Base-by-base conservation (phyloP, 2,113 vertebrate species). In the Ailuropoda melanoleuca region DNA sequence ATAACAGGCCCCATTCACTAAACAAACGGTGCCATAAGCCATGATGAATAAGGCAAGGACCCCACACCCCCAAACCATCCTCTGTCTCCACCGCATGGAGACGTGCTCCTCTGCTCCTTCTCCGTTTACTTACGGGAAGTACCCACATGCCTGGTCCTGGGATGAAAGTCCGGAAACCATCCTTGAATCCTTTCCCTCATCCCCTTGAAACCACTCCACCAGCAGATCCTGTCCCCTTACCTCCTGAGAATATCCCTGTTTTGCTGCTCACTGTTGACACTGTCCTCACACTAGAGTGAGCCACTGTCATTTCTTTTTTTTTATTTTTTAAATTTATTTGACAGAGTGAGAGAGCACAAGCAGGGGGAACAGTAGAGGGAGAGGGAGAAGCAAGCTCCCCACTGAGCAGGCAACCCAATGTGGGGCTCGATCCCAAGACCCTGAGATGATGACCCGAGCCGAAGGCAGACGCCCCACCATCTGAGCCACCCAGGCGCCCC, bases 21-120 rank as follows among this genome's bases (percentile, higher is more conserved):
- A 60, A 18, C 13, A 1, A 8, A 8, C 8, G 4, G 2, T 37
- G 23, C 15, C 4, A 1, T 15, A n/a, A 4, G 0, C 82, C 18
- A 31, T 39, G 4, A 77, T 39, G 4, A 77, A 39, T 6, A 5
- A 70, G n/a, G 58, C 3, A n/a, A 68, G 68, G 29, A 14, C 64
- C 72, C 72, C 43, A 8, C 23, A 14, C 7, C 43, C 39, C 34
- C 48, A 37, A 3, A 23, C 26, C 37, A 8, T 39, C 70, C 39
- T 70, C 19, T 37, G n/a, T 21, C 21, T 58, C 26, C 26, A 24
- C 53, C 15, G 14, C 1, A 6, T 43, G 43, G 43, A 43, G 43
- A 43, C 24, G 4, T 37, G 66, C 17, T 81, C 37, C 14, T 37
- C 50, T 46, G 13, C 14, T 43, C 4, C 72, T 12, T 86, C 72